These are phyloP conservation scores for Acrobasis repandana DNA, from an alignment of 2,888 invertebrate species.

Conservation along the genomic window DNA sequence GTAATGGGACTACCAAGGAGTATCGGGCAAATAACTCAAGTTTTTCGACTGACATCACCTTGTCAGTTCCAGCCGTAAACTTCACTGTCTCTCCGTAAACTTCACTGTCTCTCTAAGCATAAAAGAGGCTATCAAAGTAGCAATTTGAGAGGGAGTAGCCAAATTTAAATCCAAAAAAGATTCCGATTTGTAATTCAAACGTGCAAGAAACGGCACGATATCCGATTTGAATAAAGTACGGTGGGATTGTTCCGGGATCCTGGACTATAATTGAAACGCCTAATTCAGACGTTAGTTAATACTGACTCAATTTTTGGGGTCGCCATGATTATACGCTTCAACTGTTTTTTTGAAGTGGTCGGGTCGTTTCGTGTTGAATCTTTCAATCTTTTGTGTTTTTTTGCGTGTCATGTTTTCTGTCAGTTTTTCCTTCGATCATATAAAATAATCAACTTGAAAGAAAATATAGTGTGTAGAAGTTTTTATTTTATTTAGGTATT, in stretches of 20 bases:
- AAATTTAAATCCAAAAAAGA: slow-evolving; percentile 73
- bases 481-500: too few species aligned
- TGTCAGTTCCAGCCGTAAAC: slow-evolving; percentile 3
- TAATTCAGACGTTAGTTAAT: slow-evolving; percentile 38
- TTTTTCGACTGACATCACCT: neutral
- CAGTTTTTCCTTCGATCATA: too few species aligned
- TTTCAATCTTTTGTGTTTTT: neutral
- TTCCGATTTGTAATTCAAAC: slow-evolving; percentile 80
- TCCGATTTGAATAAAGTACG: slow-evolving; percentile 65
- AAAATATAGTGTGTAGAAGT: too few species aligned
- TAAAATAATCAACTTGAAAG: too few species aligned
- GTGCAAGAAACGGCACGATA: slow-evolving; percentile 67
- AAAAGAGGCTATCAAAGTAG: slow-evolving; percentile 78
- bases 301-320: slow-evolving; percentile 34
- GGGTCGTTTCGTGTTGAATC: slow-evolving; percentile 1
- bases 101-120: slow-evolving; percentile 50
- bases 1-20: too few species aligned
- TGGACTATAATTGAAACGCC: slow-evolving; percentile 42
- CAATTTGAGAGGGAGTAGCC: slow-evolving; percentile 64
- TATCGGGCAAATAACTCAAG: too few species aligned
- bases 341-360: slow-evolving; percentile 14
- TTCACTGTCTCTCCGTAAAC: slow-evolving; percentile 28
- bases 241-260: slow-evolving; percentile 22
- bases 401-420: neutral
- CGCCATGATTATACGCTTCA: slow-evolving; percentile 24